Conservation (phyloP, 2,888 invertebrate genomes). For the Gymnoscelis rufifasciata region DNA sequence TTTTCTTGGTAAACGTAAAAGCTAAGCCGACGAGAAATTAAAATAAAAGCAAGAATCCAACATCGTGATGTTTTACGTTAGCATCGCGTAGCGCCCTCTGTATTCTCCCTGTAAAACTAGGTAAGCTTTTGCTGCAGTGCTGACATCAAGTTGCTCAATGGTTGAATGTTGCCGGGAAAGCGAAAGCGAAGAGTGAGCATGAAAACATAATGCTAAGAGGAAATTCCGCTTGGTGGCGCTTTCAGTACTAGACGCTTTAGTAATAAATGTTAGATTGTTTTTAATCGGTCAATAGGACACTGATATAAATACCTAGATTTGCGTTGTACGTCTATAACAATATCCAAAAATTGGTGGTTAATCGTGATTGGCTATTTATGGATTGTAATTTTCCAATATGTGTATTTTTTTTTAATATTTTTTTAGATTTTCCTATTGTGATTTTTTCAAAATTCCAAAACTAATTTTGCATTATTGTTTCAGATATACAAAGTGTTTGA, state of each 20-base stretch:
- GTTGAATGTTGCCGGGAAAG: not conserved
- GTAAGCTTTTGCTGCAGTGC: slow-evolving; percentile 3
- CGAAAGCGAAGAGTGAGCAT: not conserved
- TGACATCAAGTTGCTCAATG: slow-evolving; percentile 2
- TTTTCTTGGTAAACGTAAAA: slow-evolving; percentile 1
- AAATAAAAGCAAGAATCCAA: not conserved
- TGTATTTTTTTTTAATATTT: not conserved
- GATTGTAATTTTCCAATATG: no score
- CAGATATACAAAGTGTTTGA: slow-evolving; percentile 77
- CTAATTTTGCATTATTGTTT: slow-evolving; percentile 54
- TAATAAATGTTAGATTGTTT: not conserved
- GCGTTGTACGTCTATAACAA: no score
- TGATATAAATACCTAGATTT: no score
- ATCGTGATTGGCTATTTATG: no score
- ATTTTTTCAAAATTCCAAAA: slow-evolving; percentile 9
- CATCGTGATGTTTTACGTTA: not conserved
- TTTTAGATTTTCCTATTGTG: not conserved
- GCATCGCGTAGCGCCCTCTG: slow-evolving; percentile 18
- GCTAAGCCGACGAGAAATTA: not conserved
- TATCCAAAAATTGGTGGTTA: no score
- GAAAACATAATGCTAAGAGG: not conserved
- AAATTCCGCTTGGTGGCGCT: slow-evolving; percentile 9
- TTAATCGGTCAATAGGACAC: not conserved
- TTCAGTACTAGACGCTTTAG: not conserved
- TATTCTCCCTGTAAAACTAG: slow-evolving; percentile 3